Percentiles rank a stretch among this genome's conserved stretches.
Conservation (phyloP, 2,797 vertebrate species). For the Helostoma temminkii region DNA sequence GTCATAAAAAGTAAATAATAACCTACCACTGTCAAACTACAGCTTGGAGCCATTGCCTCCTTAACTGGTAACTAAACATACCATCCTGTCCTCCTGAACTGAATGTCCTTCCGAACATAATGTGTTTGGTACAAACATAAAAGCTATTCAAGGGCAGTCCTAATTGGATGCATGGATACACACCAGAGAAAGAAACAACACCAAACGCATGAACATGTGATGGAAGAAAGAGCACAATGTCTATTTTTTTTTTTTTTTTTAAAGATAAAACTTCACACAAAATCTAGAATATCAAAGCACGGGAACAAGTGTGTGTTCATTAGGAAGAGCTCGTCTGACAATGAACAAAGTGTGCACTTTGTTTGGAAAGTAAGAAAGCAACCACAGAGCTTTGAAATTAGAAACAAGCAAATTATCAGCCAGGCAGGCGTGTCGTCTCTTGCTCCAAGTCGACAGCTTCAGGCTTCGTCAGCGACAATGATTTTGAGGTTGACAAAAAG, state of each 20-base stretch:
- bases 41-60: neutral
- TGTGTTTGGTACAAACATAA: constrained; percentile 26
- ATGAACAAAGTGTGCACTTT: constrained; percentile 2
- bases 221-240: neutral
- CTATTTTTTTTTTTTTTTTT: no score
- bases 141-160: constrained; percentile 11
- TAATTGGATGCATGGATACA: constrained; percentile 5
- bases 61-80: constrained; percentile 2
- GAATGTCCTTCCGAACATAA: constrained; percentile 5
- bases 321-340: neutral
- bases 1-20: constrained; percentile 18
- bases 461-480: constrained; percentile 53
- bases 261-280: neutral
- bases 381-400: constrained; percentile 32
- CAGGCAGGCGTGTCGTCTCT: constrained; percentile 48
- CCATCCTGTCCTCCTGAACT: neutral
- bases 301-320: neutral
- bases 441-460: constrained; percentile 25
- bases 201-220: neutral
- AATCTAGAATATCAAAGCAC: neutral
- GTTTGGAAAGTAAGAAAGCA: constrained; percentile 41
- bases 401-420: constrained; percentile 44
- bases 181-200: neutral
- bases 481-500: constrained; percentile 60
- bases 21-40: constrained; percentile 13